Evolutionary conservation across 1,140 invertebrate species (phyloP), one percentile per base, ranked within the genome.

Genomic region (Elysia chlorotica): DNA sequence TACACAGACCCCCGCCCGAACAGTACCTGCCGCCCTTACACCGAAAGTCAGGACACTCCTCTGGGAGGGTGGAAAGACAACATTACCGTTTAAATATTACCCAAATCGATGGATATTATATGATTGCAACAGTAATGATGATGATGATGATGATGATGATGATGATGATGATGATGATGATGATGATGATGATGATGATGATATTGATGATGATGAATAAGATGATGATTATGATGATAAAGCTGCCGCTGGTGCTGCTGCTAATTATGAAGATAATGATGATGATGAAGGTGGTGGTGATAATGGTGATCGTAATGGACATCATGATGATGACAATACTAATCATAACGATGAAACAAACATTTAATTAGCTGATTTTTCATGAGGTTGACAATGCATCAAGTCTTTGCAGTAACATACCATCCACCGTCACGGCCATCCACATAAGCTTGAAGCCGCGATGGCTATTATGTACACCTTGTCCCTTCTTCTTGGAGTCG

Each of bases 21-120:
- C 80, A 81, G 71, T 73, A 65, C 23, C 74, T 57, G 3, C 80
- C 78, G 2, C 78, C 78, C 59, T 74, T 75, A 69, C 80, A 81
- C 35, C 65, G 70, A 54, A 79, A 80, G 21, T 72, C 73, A 2
- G 33, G 35, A 68, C 80, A 81, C 1, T 59, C 61, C 37, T 73
- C 74, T 77, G 48, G 25, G 10, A 25, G 25, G 25, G 17, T 6
- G 6, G 25, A 59, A 59, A 25, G 6, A 59, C 6, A 25, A 59
- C 6, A 25, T 21, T 21, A 59, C 6, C 56, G 17, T 59, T 6
- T 59, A 25, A 10, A 17, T 21, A 25, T 17, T 17, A 59, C 17
- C 6, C 25, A 10, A 10, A 17, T 59, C 10, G 10, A 28, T n/a
- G 17, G 25, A 10, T 25, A 48, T n/a, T 48, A n/a, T n/a, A 10